phyloP scores from a whole-genome alignment of 2,113 vertebrate genomes.

The Potamarius usumacintae region DNA sequence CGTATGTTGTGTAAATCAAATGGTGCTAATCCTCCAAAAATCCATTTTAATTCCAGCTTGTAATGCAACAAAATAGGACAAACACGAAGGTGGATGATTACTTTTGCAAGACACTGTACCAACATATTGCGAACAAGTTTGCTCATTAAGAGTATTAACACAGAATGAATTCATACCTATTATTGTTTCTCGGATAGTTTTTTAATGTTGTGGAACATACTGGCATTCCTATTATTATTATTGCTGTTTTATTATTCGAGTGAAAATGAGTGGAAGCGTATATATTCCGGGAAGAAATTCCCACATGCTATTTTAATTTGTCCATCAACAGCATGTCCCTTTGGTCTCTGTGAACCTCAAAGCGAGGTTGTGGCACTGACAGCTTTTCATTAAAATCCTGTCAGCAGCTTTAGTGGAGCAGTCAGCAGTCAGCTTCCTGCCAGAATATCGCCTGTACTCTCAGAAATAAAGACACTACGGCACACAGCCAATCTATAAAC shows the following conservation, averaged over 20 bases:
- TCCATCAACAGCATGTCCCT: constrained; percentile 55
- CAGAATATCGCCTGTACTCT: constrained; percentile 59
- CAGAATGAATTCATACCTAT: not conserved
- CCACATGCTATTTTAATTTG: constrained; percentile 48
- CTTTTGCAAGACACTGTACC: no score
- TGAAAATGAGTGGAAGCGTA: not conserved
- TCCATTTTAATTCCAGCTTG: no score
- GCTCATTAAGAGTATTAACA: not conserved
- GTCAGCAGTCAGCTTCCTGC: constrained; percentile 62
- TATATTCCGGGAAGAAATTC: constrained; percentile 22
- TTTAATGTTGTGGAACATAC: not conserved
- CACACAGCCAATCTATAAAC: not conserved
- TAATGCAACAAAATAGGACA: no score
- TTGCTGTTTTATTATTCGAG: not conserved
- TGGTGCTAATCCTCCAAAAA: no score
- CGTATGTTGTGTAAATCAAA: no score
- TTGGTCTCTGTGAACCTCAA: constrained; percentile 60
- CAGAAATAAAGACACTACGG: constrained; percentile 17
- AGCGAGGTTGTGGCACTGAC: constrained; percentile 62
- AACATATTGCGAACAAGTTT: not conserved
- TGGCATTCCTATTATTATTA: not conserved
- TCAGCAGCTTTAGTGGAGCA: constrained; percentile 69
- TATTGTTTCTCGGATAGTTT: not conserved
- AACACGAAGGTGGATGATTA: no score
- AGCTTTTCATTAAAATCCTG: constrained; percentile 73